phyloP scores from a whole-genome alignment of 2,888 invertebrate genomes.

The Busseola fusca region DNA sequence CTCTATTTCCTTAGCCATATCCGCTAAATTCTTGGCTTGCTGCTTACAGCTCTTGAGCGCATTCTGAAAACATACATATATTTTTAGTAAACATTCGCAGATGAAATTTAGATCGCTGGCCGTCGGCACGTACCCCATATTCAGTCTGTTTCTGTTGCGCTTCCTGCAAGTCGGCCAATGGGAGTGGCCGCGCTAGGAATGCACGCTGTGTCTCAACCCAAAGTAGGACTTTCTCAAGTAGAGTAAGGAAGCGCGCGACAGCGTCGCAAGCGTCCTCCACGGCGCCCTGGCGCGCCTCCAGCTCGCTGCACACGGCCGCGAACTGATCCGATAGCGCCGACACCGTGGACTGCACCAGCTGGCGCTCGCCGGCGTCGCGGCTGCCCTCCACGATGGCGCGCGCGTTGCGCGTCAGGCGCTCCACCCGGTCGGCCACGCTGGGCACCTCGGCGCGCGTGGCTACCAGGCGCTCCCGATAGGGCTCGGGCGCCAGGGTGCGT shows the following conservation, averaged over 20 bases:
- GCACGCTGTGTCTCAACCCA: conserved; percentile 95
- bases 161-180: conserved; percentile 93
- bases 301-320: conserved; percentile 92
- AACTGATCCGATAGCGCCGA: conserved; percentile 94
- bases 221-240: conserved; percentile 94
- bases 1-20: conserved; percentile 97
- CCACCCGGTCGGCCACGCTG: conserved; percentile 92
- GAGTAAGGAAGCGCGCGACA: conserved; percentile 95
- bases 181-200: conserved; percentile 94
- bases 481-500: conserved; percentile 93
- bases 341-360: conserved; percentile 93
- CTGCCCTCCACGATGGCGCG: conserved; percentile 94
- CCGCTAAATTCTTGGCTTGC: conserved; percentile 95
- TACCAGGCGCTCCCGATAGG: conserved; percentile 93
- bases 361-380: conserved; percentile 93
- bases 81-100: conserved; percentile 28
- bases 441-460: conserved; percentile 93
- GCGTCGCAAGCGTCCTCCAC: conserved; percentile 96
- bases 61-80: conserved; percentile 87
- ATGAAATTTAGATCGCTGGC: neutral
- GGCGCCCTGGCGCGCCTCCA: conserved; percentile 95
- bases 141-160: conserved; percentile 95
- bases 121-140: conserved; percentile 91
- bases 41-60: conserved; percentile 96
- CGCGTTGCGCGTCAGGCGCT: conserved; percentile 93